Base-by-base conservation (phyloP, 2,113 vertebrate genomes). In the Rhabdornis inornatus region DNA sequence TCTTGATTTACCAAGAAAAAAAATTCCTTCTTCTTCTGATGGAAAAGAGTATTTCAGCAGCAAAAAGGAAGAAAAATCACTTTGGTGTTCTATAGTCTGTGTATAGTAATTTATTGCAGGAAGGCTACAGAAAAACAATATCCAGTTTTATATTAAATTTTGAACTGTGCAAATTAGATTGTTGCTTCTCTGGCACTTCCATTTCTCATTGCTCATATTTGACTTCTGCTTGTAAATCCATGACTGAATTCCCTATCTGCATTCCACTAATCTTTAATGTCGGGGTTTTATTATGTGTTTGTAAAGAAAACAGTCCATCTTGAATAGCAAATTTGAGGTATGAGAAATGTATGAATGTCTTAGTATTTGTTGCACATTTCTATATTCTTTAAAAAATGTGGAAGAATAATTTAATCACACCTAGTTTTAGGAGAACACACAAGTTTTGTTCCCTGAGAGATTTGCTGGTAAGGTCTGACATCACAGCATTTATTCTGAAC, bases 121-220 rank as follows among this genome's bases (percentile, higher is more conserved):
- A 87, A 76, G 70, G 71, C 68, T 93, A 85, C 47, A 78, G 87
- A 87, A 90, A 89, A 94, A 89, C 71, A 79, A 74, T 83, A 95
- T 60, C 57, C 52, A 95, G 31, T 84, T 96, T 91, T 90, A 93
- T 96, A 95, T 96, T 97, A 94, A 75, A 89, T 90, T 93, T 69
- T 72, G 74, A 74, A 92, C 89, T 95, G 86, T 96, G 92, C 83
- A 93, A 90, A 96, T 97, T 92, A 95, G 91, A 95, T 94, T 93
- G 89, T 92, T 91, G 35, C 63, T 83, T 96, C 83, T 59, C 57
- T 79, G 64, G 50, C 68, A 88, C 69, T 92, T 96, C 83, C 35
- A 95, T 95, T 95, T 97, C 59, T 97, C 55, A 60, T 91, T 93
- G 86, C 72, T 94, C 11, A 66, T 92, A 87, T 96, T 88, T 94